These are phyloP conservation scores for Haemorhous mexicanus DNA, from an alignment of 2,113 vertebrate species.

Conservation along the genomic window DNA sequence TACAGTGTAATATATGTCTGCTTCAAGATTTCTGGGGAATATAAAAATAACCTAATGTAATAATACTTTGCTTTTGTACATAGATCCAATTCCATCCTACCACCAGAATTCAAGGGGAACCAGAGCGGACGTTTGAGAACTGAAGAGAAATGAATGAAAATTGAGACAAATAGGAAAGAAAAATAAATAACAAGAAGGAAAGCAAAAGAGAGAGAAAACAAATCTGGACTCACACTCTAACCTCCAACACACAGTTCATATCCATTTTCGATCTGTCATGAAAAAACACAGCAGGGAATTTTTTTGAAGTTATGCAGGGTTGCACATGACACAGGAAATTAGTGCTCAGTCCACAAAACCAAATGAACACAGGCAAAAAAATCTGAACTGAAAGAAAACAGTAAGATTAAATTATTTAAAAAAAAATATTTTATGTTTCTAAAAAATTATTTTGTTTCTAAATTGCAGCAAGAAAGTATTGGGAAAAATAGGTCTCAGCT, in stretches of 20 bases:
- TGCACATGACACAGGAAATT: not conserved
- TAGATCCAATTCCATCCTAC: constrained; percentile 7
- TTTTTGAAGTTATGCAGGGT: not conserved
- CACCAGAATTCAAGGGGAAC: not conserved
- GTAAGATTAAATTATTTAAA: not conserved
- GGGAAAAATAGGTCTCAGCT: not conserved
- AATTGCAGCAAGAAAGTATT: not conserved
- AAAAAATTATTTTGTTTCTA: not conserved
- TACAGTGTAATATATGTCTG: not conserved
- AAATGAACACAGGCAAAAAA: not conserved
- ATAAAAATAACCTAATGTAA: constrained; percentile 1
- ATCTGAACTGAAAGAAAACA: not conserved
- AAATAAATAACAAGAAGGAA: constrained; percentile 36
- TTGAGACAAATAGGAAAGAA: not conserved
- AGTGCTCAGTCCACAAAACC: not conserved
- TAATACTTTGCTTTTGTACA: not conserved
- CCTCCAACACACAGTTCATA: not conserved
- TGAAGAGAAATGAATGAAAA: constrained; percentile 10
- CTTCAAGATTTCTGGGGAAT: not conserved
- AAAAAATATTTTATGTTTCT: not conserved
- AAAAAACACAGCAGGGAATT: not conserved
- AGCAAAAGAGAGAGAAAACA: constrained; percentile 18
- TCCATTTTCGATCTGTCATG: constrained; percentile 19
- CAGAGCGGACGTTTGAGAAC: not conserved
- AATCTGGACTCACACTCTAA: constrained; percentile 5